A percentile compares a stretch with the other conserved stretches of the same genome.
These are phyloP conservation scores for Patella depressa DNA, from an alignment of 2,888 invertebrate species.

Conservation along the genomic window DNA sequence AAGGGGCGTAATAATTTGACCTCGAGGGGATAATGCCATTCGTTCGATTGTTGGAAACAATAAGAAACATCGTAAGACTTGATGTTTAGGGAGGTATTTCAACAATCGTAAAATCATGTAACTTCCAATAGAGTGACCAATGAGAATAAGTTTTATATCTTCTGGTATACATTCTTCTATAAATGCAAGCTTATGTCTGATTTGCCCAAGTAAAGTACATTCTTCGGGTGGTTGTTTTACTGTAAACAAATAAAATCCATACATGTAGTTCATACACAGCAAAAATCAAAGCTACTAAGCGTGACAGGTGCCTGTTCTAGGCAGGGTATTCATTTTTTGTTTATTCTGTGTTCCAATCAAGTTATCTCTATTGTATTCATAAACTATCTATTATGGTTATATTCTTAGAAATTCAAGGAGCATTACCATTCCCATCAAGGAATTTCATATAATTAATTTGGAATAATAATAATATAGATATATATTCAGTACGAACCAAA, in stretches of 20 bases:
- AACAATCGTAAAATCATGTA: conserved; percentile 85
- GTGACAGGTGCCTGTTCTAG: no score
- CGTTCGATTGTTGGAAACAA: conserved; percentile 90
- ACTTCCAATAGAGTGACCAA: conserved; percentile 93
- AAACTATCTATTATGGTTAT: no score
- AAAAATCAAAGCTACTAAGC: background rate
- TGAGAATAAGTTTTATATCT: conserved; percentile 79
- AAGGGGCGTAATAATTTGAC: conserved; percentile 78
- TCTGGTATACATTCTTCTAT: conserved; percentile 81
- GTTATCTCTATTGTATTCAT: no score
- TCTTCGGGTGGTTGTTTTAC: conserved; percentile 44
- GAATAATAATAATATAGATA: no score
- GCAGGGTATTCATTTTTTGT: no score
- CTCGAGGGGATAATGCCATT: conserved; percentile 84
- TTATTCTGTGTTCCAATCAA: no score
- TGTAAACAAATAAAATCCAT: conserved; percentile 31
- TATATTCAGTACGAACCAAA: no score
- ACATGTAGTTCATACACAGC: conserved; percentile 8
- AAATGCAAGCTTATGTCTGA: conserved; percentile 84
- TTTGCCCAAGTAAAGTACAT: conserved; percentile 81
- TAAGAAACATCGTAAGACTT: conserved; percentile 74
- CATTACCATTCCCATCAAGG: no score
- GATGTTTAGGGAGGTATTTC: conserved; percentile 69
- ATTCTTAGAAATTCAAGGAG: no score
- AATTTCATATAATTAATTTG: no score